phyloP scores from a whole-genome alignment of 2,797 vertebrate genomes.

The Acrocephalus scirpaceus region DNA sequence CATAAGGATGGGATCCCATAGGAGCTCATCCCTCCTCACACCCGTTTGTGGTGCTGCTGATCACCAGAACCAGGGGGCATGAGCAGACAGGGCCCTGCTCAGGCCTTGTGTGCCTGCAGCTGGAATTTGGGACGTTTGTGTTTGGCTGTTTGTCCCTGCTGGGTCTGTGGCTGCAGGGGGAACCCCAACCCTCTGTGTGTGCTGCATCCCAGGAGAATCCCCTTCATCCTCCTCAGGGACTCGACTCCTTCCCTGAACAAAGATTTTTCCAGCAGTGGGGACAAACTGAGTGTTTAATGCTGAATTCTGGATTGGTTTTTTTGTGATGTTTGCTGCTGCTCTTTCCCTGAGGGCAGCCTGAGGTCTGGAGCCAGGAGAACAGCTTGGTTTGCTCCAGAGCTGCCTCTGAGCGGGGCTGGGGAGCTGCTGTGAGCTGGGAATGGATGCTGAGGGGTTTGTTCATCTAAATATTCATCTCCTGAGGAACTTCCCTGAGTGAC shows the following conservation, averaged over 20 bases:
- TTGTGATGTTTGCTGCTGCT: slow-evolving; percentile 31
- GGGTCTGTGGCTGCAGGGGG: not conserved
- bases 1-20: rapidly evolving
- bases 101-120: rapidly evolving
- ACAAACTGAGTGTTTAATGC: not conserved
- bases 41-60: rapidly evolving
- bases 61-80: rapidly evolving
- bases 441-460: slow-evolving; percentile 52
- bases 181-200: not conserved
- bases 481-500: not conserved
- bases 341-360: not conserved
- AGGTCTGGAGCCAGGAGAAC: slow-evolving; percentile 45
- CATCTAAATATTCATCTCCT: slow-evolving; percentile 55
- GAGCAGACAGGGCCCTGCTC: not conserved
- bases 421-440: slow-evolving; percentile 38
- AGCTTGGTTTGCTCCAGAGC: slow-evolving; percentile 46
- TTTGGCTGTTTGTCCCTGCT: not conserved
- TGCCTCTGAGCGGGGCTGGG: slow-evolving; percentile 40
- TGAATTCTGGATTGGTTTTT: not conserved
- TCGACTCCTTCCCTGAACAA: rapidly evolving
- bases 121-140: not conserved
- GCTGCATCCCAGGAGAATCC: not conserved
- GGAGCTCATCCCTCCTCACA: rapidly evolving
- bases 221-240: not conserved
- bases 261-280: not conserved